These are phyloP conservation scores for Eupelmus urozonus DNA, from an alignment of 2,888 invertebrate genomes.

Conservation along the genomic window DNA sequence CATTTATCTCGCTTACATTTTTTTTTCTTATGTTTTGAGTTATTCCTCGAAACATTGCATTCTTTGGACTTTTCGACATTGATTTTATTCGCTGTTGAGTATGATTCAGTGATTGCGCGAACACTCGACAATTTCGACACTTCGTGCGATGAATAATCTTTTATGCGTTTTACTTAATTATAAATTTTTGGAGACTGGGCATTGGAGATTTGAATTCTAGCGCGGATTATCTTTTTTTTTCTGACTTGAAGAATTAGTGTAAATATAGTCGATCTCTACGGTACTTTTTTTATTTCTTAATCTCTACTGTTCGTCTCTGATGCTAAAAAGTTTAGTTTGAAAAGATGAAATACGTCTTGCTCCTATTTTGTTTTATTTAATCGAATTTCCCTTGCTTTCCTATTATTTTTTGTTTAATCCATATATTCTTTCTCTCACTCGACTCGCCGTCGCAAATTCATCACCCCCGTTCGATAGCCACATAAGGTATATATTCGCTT, in stretches of 20 bases:
- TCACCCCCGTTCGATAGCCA: slow-evolving; percentile 3
- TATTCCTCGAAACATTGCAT: not conserved
- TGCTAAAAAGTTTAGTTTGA: slow-evolving; percentile 74
- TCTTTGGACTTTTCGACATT: slow-evolving; percentile 4
- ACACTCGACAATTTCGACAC: slow-evolving; percentile 57
- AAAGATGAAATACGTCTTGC: slow-evolving; percentile 65
- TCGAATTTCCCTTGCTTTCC: slow-evolving; percentile 33
- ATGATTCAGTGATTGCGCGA: not conserved
- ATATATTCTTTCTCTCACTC: not conserved
- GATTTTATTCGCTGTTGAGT: not conserved
- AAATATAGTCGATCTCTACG: slow-evolving; percentile 63
- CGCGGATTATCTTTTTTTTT: slow-evolving; percentile 67
- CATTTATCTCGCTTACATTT: not conserved
- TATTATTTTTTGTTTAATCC: not conserved
- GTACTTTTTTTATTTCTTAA: slow-evolving; percentile 44
- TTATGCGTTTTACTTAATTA: slow-evolving; percentile 51
- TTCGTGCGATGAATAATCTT: slow-evolving; percentile 35
- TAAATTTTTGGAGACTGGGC: slow-evolving; percentile 67
- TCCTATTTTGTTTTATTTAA: slow-evolving; percentile 35
- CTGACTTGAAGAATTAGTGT: slow-evolving; percentile 65
- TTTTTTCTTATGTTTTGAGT: not conserved
- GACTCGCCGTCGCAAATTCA: not conserved
- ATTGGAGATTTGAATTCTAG: slow-evolving; percentile 72
- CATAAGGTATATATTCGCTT: slow-evolving; percentile 12
- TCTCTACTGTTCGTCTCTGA: slow-evolving; percentile 67